Conservation (phyloP, 1,140 invertebrate species). For the Saccostrea echinata region DNA sequence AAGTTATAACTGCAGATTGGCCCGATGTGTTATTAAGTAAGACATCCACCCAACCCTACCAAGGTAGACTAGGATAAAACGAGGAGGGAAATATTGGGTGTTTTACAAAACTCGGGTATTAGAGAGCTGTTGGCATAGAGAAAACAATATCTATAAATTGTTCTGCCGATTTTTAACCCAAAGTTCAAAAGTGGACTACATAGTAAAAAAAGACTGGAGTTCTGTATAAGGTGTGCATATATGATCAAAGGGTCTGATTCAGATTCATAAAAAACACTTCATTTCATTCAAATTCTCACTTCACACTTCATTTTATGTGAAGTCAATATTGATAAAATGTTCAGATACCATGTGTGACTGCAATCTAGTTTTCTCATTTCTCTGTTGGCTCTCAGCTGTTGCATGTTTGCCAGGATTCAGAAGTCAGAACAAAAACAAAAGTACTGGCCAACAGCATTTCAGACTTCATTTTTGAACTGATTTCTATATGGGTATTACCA, state of each 20-base stretch:
- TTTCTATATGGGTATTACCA: neutral
- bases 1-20: constrained; percentile 12
- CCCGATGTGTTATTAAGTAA: neutral
- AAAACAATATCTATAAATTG: neutral
- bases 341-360: neutral
- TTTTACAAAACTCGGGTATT: neutral
- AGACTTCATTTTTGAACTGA: neutral
- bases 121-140: neutral
- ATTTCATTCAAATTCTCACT: neutral
- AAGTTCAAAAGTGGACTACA: neutral
- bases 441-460: neutral
- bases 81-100: neutral
- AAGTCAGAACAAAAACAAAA: neutral
- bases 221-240: neutral
- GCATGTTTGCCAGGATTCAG: neutral
- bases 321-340: neutral
- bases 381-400: neutral
- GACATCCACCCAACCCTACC: constrained; percentile 13
- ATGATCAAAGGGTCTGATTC: neutral
- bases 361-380: neutral
- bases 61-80: neutral
- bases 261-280: neutral
- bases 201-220: neutral
- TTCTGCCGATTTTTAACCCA: neutral
- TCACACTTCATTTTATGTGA: constrained; percentile 7